Evolutionary conservation across 2,797 vertebrate genomes (phyloP), one percentile per base, ranked within the genome.

Genomic region (Mus minutoides): DNA sequence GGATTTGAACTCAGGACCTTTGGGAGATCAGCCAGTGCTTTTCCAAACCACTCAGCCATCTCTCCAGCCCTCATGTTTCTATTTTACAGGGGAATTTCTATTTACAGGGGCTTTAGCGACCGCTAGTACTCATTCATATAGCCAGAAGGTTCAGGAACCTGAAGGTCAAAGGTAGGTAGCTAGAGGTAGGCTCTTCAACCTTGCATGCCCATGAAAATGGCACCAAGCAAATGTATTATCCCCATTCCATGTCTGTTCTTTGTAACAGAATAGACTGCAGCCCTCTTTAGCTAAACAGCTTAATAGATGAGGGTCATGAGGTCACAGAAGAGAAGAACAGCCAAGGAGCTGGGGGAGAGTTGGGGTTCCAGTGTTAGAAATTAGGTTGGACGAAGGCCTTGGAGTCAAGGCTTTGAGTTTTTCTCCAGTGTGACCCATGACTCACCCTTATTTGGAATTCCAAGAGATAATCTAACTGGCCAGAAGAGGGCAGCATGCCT

Each of bases 181-280:
- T 14, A 14, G 79, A 62, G 46, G 4, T 22, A 78, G 43, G 8
- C 3, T 75, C 64, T 56, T 11, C 64, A 6, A 10, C 3, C 0
- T 40, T 31, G 17, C 40, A 34, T 5, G 24, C 34, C 69, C 21
- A 6, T 78, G 90, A 90, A 90, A 79, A 83, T 60, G 82, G 49
- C 79, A 64, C 75, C 10, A 46, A 71, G 60, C 19, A 58, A 75
- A n/a, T n/a, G 46, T 46, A 67, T 52, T 21, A 43, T 8, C 56
- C 43, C 37, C n/a, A 43, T 5, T 78, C 54, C 29, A 0, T 22
- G 52, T 85, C 64, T 93, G 29, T 83, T 94, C 76, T 93, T 90
- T n/a, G 62, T 91, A 91, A 76, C 60, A 95, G 88, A 94, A 69
- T 56, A 43, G 64, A 67, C 40, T 26, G 43, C 11, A 77, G 46